phyloP scores from a whole-genome alignment of 2,113 vertebrate species.

The Chiloscyllium plagiosum region DNA sequence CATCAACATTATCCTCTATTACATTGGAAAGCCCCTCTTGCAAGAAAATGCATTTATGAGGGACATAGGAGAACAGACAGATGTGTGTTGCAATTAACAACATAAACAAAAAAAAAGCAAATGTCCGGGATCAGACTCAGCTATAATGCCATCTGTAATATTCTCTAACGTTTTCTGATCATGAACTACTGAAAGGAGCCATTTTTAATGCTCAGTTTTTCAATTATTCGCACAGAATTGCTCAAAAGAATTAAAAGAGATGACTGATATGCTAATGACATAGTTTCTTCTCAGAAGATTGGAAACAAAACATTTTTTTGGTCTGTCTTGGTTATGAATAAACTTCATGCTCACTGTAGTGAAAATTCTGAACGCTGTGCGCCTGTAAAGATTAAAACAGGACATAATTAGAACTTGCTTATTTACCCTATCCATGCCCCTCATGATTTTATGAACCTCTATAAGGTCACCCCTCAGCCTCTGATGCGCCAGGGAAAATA shows the following conservation, averaged over 20 bases:
- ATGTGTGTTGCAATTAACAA: neutral
- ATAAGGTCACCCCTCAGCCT: too few species aligned
- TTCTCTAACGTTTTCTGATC: neutral
- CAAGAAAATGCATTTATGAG: neutral
- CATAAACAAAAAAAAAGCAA: neutral
- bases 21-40: neutral
- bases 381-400: neutral
- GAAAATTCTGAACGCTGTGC: neutral
- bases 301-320: neutral
- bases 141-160: neutral
- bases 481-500: too few species aligned
- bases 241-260: neutral
- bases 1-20: too few species aligned
- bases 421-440: too few species aligned
- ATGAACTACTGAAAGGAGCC: neutral
- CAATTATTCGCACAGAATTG: neutral
- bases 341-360: neutral
- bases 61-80: neutral
- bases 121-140: neutral
- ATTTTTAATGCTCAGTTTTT: neutral
- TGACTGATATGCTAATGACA: neutral
- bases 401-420: neutral
- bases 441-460: too few species aligned
- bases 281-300: neutral
- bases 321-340: too few species aligned